Evolutionary conservation across 1,140 invertebrate genomes (phyloP), one percentile per base, ranked within the genome.

Genomic region (Paramacrobiotus metropolitanus): DNA sequence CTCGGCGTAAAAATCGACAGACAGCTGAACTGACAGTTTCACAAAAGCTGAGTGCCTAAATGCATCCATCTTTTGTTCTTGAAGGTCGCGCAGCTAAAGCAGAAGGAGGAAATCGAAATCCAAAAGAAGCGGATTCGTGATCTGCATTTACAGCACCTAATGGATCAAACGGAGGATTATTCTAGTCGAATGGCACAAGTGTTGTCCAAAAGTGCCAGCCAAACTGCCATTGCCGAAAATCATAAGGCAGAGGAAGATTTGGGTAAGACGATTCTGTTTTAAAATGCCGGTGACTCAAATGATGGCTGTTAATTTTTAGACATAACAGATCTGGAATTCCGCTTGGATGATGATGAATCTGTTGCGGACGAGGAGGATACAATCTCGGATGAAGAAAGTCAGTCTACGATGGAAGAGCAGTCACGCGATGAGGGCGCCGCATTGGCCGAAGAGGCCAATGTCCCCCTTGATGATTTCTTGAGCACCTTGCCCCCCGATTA

Each of bases 151-250:
- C 94, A 89, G 72, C 96, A 95, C 70, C 94, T 99, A 69, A 91
- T 99, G 48, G 91, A 93, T 75, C 89, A 95, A 75, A 97, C 94
- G 0, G 93, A 98, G 75, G 93, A 94, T 70, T 95, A 93, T 76
- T 95, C 91, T 0, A 69, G 69, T 20, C 72, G 75, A 70, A 63
- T 78, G 30, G 70, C 74, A n/a, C 72, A 76, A 65, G 70, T 72
- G n/a, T 65, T 75, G 24, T 67, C 30, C 28, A 65, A 63, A n/a
- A 62, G 65, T 21, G 68, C 66, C 2, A 62, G 65, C n/a, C 31
- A 59, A 29, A 61, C 62, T 1, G 28, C 60, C 44, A 62, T 59
- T 28, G 29, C 31, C 55, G 59, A 60, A 31, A 65, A 21, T 30
- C 29, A 31, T 29, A 29, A 64, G 60, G 21, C 29, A 28, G 67